phyloP scores from a whole-genome alignment of 2,797 vertebrate genomes.

The Sebastes taczanowskii region DNA sequence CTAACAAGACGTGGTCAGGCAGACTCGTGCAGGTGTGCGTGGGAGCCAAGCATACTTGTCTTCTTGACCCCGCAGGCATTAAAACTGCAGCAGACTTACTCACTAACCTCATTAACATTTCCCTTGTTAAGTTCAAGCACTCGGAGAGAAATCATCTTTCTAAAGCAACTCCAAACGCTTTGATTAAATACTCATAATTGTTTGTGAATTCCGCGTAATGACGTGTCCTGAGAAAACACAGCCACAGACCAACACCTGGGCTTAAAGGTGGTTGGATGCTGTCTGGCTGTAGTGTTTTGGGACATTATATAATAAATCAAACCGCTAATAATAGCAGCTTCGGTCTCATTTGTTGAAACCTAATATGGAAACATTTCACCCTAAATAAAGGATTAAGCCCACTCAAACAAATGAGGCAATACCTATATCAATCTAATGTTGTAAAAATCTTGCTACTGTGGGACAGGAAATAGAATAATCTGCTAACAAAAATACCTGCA shows the following conservation, averaged over 20 bases:
- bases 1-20: slow-evolving; percentile 51
- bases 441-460: slow-evolving; percentile 6
- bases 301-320: slow-evolving; percentile 13
- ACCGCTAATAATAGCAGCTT: slow-evolving; percentile 22
- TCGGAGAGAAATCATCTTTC: slow-evolving; percentile 70
- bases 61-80: slow-evolving; percentile 61
- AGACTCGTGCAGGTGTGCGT: slow-evolving; percentile 70
- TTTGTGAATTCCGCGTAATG: slow-evolving; percentile 35
- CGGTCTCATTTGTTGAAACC: slow-evolving; percentile 2
- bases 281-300: background rate
- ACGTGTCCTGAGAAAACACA: slow-evolving; percentile 19
- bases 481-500: background rate
- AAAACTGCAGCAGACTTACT: slow-evolving; percentile 58
- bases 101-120: slow-evolving; percentile 79
- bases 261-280: slow-evolving; percentile 2
- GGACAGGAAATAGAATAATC: slow-evolving; percentile 1
- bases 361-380: slow-evolving; percentile 20
- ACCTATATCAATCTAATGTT: slow-evolving; percentile 5
- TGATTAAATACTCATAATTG: slow-evolving; percentile 59
- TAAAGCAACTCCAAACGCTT: slow-evolving; percentile 59
- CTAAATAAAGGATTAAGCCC: slow-evolving; percentile 25
- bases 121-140: slow-evolving; percentile 75
- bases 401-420: slow-evolving; percentile 17
- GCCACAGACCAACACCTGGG: background rate
- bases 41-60: slow-evolving; percentile 60